Conservation (phyloP, 2,888 invertebrate genomes). For the Epistrophella euchroma region DNA sequence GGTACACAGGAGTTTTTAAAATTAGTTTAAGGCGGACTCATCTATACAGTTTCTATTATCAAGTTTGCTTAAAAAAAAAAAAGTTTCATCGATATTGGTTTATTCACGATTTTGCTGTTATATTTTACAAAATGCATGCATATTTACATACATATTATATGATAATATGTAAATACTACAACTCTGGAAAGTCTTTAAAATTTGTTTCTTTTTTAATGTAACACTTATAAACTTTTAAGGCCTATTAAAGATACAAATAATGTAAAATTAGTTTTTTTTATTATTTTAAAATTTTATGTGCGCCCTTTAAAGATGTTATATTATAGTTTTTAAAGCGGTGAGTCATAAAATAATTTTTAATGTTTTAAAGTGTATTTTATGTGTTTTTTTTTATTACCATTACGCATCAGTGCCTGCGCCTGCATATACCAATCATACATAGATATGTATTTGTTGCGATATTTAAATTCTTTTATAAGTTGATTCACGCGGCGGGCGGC, state of each 20-base stretch:
- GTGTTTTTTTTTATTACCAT: neutral
- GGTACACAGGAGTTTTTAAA: no score
- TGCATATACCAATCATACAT: slow-evolving; percentile 6
- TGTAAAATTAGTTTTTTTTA: neutral
- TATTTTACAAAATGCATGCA: no score
- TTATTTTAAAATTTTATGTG: neutral
- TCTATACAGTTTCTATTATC: no score
- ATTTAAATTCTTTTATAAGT: slow-evolving; percentile 8
- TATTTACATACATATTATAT: no score
- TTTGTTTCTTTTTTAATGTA: neutral
- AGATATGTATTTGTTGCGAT: slow-evolving; percentile 24
- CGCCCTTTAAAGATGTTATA: slow-evolving; percentile 1
- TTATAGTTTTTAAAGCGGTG: neutral
- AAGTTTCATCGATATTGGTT: no score
- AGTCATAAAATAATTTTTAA: slow-evolving; percentile 11
- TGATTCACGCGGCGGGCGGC: neutral
- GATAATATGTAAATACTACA: neutral
- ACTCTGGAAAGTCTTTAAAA: neutral
- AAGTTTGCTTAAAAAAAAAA: no score
- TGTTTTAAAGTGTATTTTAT: slow-evolving; percentile 10
- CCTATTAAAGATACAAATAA: no score
- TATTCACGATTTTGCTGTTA: no score
- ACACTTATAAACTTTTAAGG: slow-evolving; percentile 8
- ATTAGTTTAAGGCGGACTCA: no score
- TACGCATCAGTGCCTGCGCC: neutral